Evolutionary conservation across 2,113 vertebrate genomes (phyloP).

Genomic region (Catharus fuscescens): DNA sequence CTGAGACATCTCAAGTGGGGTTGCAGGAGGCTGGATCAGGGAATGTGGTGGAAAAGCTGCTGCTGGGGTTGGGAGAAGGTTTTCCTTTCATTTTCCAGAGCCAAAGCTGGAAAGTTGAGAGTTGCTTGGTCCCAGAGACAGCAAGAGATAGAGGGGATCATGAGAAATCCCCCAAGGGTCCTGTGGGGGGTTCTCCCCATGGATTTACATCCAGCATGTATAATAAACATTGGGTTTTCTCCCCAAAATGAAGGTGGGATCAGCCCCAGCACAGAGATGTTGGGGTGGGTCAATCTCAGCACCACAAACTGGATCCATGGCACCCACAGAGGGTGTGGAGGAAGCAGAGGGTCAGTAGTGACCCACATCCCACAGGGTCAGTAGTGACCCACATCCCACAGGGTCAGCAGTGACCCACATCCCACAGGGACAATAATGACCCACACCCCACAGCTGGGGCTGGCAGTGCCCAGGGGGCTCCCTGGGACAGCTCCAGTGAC

Average conservation of each 20-base stretch:
- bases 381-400: background rate
- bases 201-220: background rate
- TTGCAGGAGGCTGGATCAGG: background rate
- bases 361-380: background rate
- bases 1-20: background rate
- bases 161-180: background rate
- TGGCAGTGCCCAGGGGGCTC: background rate
- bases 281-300: background rate
- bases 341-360: background rate
- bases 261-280: rapidly evolving
- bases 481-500: background rate
- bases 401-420: background rate
- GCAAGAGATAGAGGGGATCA: background rate
- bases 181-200: rapidly evolving
- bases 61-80: background rate
- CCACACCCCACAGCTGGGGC: background rate
- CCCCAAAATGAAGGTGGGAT: background rate
- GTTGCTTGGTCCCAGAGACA: background rate
- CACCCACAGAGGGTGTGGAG: background rate
- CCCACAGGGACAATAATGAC: too few relatives aligned
- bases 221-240: rapidly evolving
- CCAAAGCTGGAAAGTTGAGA: background rate
- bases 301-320: rapidly evolving
- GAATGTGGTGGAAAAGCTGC: background rate
- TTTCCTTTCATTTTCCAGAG: background rate